Evolutionary conservation across 1,140 invertebrate species (phyloP).

Genomic region (Cyclargus thomasi): DNA sequence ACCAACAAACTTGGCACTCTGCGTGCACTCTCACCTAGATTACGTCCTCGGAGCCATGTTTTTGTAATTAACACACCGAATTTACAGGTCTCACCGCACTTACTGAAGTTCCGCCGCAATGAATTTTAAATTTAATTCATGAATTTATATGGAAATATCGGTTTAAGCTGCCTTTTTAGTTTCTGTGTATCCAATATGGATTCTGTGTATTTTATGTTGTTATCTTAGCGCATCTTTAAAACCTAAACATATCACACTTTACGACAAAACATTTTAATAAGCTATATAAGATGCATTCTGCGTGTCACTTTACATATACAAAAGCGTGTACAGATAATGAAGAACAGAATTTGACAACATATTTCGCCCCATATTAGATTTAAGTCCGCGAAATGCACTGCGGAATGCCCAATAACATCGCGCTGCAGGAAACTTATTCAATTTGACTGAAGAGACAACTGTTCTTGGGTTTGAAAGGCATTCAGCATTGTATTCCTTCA

Average conservation of each 20-base stretch:
- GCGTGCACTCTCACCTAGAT: slow-evolving; percentile 20
- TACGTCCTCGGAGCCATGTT: slow-evolving; percentile 16
- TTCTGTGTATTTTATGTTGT: neutral
- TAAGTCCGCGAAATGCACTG: slow-evolving; percentile 47
- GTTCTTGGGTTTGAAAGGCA: slow-evolving; percentile 59
- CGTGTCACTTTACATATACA: neutral
- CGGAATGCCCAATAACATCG: slow-evolving; percentile 59
- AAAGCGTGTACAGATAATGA: slow-evolving; percentile 3
- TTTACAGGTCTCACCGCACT: slow-evolving; percentile 12
- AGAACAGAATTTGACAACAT: slow-evolving; percentile 29
- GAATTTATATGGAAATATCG: slow-evolving; percentile 1
- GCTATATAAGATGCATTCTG: too few relatives aligned
- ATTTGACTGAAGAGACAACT: slow-evolving; percentile 64
- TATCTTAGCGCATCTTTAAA: neutral
- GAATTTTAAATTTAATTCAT: slow-evolving; percentile 3
- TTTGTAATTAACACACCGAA: slow-evolving; percentile 12
- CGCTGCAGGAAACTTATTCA: slow-evolving; percentile 62
- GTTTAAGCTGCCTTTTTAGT: neutral
- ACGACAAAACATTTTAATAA: too few relatives aligned
- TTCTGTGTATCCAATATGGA: neutral
- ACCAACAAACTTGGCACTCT: slow-evolving; percentile 5
- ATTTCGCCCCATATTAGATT: slow-evolving; percentile 42
- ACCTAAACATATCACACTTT: neutral
- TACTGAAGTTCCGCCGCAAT: slow-evolving; percentile 11
- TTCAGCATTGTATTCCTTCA: slow-evolving; percentile 58